Conservation (phyloP, 2,797 vertebrate genomes). For the Neomorphus geoffroyi region DNA sequence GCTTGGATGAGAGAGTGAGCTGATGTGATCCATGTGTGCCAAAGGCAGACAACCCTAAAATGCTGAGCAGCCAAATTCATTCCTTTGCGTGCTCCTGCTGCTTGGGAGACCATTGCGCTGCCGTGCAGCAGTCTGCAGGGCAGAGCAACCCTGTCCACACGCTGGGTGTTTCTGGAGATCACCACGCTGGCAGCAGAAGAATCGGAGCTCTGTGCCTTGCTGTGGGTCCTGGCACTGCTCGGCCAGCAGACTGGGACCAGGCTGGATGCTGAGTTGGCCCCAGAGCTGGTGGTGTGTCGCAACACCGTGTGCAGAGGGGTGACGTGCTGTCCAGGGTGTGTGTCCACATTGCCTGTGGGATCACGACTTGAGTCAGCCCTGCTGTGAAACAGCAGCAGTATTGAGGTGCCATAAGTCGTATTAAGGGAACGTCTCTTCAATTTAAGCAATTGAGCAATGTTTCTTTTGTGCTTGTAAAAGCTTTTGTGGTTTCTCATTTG, state of each 20-base stretch:
- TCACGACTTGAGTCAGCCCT: too few species aligned
- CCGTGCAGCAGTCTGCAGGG: neutral
- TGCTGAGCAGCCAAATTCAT: neutral
- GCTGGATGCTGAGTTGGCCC: too few species aligned
- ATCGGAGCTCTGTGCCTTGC: neutral
- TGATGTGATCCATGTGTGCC: neutral
- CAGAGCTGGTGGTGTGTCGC: too few species aligned
- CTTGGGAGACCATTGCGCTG: neutral
- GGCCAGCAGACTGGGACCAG: too few species aligned
- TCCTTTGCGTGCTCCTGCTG: fast-evolving
- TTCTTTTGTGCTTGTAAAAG: neutral
- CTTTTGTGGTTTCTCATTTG: neutral
- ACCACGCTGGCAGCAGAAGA: neutral
- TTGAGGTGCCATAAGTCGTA: neutral
- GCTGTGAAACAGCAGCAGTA: neutral
- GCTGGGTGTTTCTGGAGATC: neutral
- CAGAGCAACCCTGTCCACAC: too few species aligned
- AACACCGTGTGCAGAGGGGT: too few species aligned
- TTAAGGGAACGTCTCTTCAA: neutral
- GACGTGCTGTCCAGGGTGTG: too few species aligned
- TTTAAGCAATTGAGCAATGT: neutral
- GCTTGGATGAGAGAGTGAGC: neutral
- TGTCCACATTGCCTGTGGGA: neutral
- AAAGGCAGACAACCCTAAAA: neutral
- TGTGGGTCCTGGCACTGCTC: too few species aligned